Percentiles rank a stretch among this genome's conserved stretches.
phyloP scores from a whole-genome alignment of 2,888 invertebrate genomes.

The Agrotis exclamationis region DNA sequence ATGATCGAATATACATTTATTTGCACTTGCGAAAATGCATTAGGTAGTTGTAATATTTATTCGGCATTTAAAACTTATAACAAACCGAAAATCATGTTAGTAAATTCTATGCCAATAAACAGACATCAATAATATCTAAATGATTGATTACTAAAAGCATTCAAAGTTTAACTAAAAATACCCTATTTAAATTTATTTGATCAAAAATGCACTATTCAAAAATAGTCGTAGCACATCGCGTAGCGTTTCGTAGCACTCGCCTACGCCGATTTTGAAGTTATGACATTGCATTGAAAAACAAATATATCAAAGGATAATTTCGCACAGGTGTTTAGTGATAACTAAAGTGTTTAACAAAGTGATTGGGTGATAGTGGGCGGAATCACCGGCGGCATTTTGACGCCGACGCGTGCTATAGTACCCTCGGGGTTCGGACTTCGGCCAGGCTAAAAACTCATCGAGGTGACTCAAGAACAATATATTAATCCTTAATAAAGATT shows the following conservation, averaged over 20 bases:
- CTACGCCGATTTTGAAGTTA: conserved; percentile 16
- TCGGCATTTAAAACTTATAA: background rate
- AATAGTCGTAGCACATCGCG: background rate
- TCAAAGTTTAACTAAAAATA: too few species aligned
- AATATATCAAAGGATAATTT: conserved; percentile 42
- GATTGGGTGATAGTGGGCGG: conserved; percentile 63
- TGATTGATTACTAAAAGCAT: too few species aligned
- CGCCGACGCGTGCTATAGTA: conserved; percentile 59
- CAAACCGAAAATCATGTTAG: background rate
- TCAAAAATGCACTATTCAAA: background rate
- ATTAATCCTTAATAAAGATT: conserved; percentile 45
- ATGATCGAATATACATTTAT: conserved; percentile 19
- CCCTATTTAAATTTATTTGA: background rate
- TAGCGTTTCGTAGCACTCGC: conserved; percentile 27
- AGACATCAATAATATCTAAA: background rate
- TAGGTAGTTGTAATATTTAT: background rate
- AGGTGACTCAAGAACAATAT: conserved; percentile 47
- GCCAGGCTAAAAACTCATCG: conserved; percentile 41
- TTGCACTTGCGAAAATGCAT: conserved; percentile 5
- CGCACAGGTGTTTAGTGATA: conserved; percentile 55
- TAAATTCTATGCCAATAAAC: background rate
- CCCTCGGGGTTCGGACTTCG: conserved; percentile 42
- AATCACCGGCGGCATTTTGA: conserved; percentile 56
- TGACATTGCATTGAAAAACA: background rate
- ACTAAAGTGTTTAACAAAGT: conserved; percentile 59